Conservation (phyloP, 1,140 invertebrate genomes). For the Drosophila kohkoa region DNA sequence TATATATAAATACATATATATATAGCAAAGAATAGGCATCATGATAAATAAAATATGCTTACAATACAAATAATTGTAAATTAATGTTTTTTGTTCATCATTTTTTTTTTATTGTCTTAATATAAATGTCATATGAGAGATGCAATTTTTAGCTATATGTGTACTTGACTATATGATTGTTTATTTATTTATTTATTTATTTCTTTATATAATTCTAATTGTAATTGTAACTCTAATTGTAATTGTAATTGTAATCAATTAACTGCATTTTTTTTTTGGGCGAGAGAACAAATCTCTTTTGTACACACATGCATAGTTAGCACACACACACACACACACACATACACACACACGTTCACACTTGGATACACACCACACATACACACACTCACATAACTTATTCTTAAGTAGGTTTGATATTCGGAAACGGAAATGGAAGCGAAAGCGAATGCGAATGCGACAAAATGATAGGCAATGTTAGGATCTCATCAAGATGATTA, state of each 20-base stretch:
- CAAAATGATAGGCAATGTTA: slow-evolving; percentile 12
- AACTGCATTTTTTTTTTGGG: slow-evolving; percentile 36
- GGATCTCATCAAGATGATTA: slow-evolving; percentile 19
- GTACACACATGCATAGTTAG: slow-evolving; percentile 34
- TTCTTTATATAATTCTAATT: slow-evolving; percentile 29
- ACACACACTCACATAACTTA: slow-evolving; percentile 17
- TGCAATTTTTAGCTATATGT: slow-evolving; percentile 51
- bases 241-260: slow-evolving; percentile 19
- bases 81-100: slow-evolving; percentile 1
- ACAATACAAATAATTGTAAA: slow-evolving; percentile 16
- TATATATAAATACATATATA: slow-evolving; percentile 22
- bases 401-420: slow-evolving; percentile 41
- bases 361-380: slow-evolving; percentile 1
- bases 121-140: slow-evolving; percentile 25
- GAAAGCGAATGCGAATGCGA: neutral
- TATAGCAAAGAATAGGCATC: slow-evolving; percentile 3
- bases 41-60: neutral
- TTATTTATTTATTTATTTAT: slow-evolving; percentile 21
- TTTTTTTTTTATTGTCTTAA: neutral
- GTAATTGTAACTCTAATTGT: slow-evolving; percentile 30
- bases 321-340: slow-evolving; percentile 18
- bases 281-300: slow-evolving; percentile 32
- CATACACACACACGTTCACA: neutral
- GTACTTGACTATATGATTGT: slow-evolving; percentile 6
- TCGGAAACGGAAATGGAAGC: slow-evolving; percentile 20